phyloP scores from a whole-genome alignment of 2,113 vertebrate species.

The Theristicus caerulescens region DNA sequence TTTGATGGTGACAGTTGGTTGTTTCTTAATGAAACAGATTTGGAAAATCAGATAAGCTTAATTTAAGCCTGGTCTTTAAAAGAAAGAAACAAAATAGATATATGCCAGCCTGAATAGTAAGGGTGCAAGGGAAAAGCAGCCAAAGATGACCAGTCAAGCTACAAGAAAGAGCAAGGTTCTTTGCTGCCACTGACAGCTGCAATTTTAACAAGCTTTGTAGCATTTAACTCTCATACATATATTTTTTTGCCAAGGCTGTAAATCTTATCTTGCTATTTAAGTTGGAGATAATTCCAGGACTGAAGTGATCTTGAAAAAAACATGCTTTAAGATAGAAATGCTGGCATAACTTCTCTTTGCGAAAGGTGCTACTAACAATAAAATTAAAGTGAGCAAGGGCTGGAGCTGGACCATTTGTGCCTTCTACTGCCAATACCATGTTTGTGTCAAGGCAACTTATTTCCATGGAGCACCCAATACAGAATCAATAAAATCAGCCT shows the following conservation, averaged over 20 bases:
- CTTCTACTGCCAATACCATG: background rate
- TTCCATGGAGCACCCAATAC: slow-evolving; percentile 39
- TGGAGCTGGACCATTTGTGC: background rate
- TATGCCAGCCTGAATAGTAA: background rate
- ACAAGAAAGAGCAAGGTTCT: background rate
- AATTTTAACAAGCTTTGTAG: background rate
- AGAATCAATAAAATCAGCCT: slow-evolving; percentile 56
- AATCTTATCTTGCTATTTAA: background rate
- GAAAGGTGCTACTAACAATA: background rate
- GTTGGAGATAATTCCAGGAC: background rate
- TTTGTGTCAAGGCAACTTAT: slow-evolving; percentile 31
- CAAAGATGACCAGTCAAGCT: background rate
- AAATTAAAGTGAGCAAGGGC: background rate
- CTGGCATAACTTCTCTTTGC: background rate
- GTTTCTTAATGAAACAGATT: background rate
- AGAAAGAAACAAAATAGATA: background rate
- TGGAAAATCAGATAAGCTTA: background rate
- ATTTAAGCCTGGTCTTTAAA: background rate
- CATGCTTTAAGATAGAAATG: background rate
- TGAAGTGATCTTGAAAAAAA: background rate
- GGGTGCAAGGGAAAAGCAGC: background rate
- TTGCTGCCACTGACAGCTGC: background rate
- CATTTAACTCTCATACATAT: background rate
- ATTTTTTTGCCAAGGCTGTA: background rate
- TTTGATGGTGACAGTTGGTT: background rate